Base-by-base conservation (phyloP, 1,140 invertebrate genomes). In the Onthophagus taurus region DNA sequence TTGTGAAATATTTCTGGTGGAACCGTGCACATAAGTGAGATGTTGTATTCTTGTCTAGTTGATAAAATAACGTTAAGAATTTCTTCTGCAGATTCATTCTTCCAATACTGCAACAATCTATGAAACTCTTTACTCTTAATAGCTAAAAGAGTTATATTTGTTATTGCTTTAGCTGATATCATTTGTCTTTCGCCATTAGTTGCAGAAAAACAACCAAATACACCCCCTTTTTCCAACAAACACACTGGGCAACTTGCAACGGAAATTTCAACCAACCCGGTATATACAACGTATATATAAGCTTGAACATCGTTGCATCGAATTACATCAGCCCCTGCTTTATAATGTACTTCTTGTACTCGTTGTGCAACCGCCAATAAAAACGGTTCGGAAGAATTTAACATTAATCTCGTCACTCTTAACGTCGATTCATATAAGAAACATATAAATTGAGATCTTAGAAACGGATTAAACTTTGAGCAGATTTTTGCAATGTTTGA, bases 401-500 rank as follows among this genome's bases (percentile, higher is more conserved):
- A 63, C 42, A 69, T 68, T 34, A 69, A 43, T 29, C 63, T 63
- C 54, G 67, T 67, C 47, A 65, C 63, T 31, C 61, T 48, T 31
- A 69, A 49, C 6, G 66, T 68, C 43, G 61, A 61, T 48, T 67
- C 67, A 36, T 68, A 69, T 61, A 69, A 65, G 45, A 61, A 67
- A 23, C 66, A 52, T n/a, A 67, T 63, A 11, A 66, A 64, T 36
- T 68, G 65, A 60, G 66, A 64, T 38, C 67, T 67, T 45, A 69
- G 50, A 53, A 66, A 67, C 34, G 63, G 59, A 53, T 69, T 65
- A 16, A 69, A 51, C 54, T 65, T 66, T 4, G 60, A 61, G 34
- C 67, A 51, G 50, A 67, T 67, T 24, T 65, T 63, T 50, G 61
- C 53, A 42, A 68, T 65, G 54, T 62, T 66, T 63, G 64, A 66